Base-by-base conservation (phyloP, 2,113 vertebrate species). In the Sebastes schlegelii region DNA sequence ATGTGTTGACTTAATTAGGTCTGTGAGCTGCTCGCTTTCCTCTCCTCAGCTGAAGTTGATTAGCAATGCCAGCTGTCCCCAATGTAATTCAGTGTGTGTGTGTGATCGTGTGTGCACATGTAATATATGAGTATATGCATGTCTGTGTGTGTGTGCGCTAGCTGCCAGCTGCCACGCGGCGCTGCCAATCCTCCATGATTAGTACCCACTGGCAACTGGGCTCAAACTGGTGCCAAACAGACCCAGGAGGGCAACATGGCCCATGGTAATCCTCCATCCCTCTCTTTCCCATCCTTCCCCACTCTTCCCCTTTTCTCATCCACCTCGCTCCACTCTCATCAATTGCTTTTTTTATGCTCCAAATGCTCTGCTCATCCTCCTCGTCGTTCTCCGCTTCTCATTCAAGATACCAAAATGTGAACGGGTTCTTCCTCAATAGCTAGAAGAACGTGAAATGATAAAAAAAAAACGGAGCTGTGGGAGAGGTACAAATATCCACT, bases 151-250 rank as follows among this genome's bases (percentile, higher is more conserved):
- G 79, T 75, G 67, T 64, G 77, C 55, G 74, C 42, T 82, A 57
- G 91, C 82, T 93, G 94, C 94, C 93, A 95, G 94, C 94, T 95
- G 94, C 94, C 94, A 93, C 40, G 83, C 91, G 34, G 92, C 51
- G 93, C 93, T 95, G 94, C 94, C 94, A 95, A 94, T 95, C 92
- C 91, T 95, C 92, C 90, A 94, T 94, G 94, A 95, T 95, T 95
- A 94, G 94, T 94, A 95, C 94, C 93, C 93, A 94, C 94, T 95
- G 93, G 94, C 93, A 95, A 94, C 94, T 95, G 93, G 93, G 92
- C 90, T 82, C 94, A 93, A 91, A 93, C 92, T 90, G 94, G 93
- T 93, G 94, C 94, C 94, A 94, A 94, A 89, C 92, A 93, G 92
- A 93, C 92, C 92, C 91, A 94, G 92, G 93, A 94, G 94, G 91